phyloP scores from a whole-genome alignment of 2,888 invertebrate species.

The Lochmaea capreae region DNA sequence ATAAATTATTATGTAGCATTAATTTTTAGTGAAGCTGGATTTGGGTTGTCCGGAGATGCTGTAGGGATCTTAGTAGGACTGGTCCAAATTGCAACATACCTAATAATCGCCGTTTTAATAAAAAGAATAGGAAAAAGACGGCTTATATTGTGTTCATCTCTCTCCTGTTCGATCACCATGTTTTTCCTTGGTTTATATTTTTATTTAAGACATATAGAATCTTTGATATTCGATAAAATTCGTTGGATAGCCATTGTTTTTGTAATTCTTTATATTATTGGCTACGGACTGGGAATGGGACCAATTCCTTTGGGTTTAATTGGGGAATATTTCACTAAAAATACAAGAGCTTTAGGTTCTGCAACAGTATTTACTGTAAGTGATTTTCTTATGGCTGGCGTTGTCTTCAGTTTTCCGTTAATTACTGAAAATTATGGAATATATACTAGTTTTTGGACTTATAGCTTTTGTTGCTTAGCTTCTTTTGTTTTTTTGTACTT shows the following conservation, averaged over 20 bases:
- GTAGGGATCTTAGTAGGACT: conserved; percentile 81
- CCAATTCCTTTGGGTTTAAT: conserved; percentile 84
- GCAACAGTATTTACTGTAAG: conserved; percentile 34
- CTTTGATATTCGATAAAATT: conserved; percentile 59
- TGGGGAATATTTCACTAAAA: conserved; percentile 82
- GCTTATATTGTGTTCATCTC: conserved; percentile 68
- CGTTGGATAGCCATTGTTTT: conserved; percentile 78
- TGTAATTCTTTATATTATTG: conserved; percentile 76
- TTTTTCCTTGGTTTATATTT: conserved; percentile 72
- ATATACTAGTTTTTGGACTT: conserved; percentile 41
- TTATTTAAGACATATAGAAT: conserved; percentile 66
- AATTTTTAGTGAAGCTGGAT: conserved; percentile 77
- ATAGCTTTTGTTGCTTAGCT: conserved; percentile 19
- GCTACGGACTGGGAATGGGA: conserved; percentile 78
- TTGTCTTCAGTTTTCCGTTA: conserved; percentile 45
- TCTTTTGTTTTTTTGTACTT: not conserved
- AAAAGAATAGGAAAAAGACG: conserved; percentile 79
- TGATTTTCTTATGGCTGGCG: conserved; percentile 35
- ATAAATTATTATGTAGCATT: conserved; percentile 80
- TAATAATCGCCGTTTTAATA: conserved; percentile 76
- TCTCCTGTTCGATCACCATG: conserved; percentile 65
- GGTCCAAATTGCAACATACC: conserved; percentile 78
- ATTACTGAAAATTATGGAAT: conserved; percentile 31
- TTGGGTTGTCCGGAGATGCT: conserved; percentile 69
- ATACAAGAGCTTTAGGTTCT: conserved; percentile 76